A percentile compares a stretch with the other conserved stretches of the same genome.
Conservation (phyloP, 2,113 vertebrate species). For the Gyps fulvus region DNA sequence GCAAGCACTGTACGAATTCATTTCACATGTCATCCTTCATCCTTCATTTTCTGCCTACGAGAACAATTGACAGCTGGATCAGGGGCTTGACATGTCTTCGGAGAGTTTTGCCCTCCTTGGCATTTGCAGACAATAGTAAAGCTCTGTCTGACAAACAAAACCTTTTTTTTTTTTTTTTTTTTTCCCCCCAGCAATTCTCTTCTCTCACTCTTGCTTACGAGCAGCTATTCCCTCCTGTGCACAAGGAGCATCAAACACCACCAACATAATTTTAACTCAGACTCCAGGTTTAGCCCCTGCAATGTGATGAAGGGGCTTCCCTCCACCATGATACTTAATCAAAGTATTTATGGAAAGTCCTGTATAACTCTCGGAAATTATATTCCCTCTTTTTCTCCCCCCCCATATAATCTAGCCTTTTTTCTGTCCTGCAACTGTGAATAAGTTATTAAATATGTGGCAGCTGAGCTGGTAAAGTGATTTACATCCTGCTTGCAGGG, state of each 20-base stretch:
- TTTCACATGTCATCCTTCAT: slow-evolving; percentile 3
- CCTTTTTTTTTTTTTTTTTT: neutral
- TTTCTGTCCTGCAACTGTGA: neutral
- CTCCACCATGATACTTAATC: neutral
- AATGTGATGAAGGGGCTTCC: neutral
- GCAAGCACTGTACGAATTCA: neutral
- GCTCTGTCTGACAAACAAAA: slow-evolving; percentile 44
- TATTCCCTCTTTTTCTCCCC: neutral
- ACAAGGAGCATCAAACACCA: neutral
- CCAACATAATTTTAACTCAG: neutral
- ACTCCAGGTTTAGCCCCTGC: neutral
- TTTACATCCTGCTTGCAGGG: slow-evolving; percentile 29
- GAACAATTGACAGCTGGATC: slow-evolving; percentile 40
- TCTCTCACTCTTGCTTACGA: neutral
- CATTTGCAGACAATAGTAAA: slow-evolving; percentile 12
- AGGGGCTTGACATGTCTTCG: slow-evolving; percentile 5
- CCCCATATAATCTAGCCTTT: neutral
- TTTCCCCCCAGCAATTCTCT: neutral
- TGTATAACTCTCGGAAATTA: neutral
- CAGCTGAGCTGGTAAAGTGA: slow-evolving; percentile 12
- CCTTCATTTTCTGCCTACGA: slow-evolving; percentile 32
- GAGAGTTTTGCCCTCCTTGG: slow-evolving; percentile 15
- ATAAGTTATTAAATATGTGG: slow-evolving; percentile 16
- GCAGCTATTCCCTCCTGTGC: neutral
- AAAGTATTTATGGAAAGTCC: neutral